Conservation (phyloP, 2,888 invertebrate genomes). For the Patella caerulea region DNA sequence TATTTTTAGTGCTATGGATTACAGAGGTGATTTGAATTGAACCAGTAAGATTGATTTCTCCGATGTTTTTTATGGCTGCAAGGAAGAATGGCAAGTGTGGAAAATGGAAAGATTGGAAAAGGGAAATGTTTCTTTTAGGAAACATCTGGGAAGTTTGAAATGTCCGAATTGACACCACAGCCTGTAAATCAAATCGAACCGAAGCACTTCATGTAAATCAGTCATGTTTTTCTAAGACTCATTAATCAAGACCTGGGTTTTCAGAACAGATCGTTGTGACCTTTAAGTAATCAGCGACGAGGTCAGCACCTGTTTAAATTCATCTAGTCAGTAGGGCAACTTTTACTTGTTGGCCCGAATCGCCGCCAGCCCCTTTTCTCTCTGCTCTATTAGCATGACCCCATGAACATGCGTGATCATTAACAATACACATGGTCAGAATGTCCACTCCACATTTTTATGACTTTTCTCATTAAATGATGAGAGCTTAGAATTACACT, state of each 20-base stretch:
- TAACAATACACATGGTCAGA: not conserved
- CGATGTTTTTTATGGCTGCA: too few relatives aligned
- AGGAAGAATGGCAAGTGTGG: too few relatives aligned
- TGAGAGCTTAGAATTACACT: constrained; percentile 9
- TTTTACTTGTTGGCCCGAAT: not conserved
- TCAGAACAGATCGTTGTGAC: not conserved
- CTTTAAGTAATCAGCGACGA: not conserved
- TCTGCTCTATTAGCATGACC: too few relatives aligned
- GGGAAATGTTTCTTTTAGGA: too few relatives aligned
- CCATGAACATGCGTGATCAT: not conserved
- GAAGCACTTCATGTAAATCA: constrained; percentile 6
- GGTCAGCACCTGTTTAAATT: constrained; percentile 3
- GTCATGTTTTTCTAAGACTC: not conserved
- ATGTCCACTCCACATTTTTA: constrained; percentile 4
- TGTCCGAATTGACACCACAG: constrained; percentile 6
- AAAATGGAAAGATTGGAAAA: too few relatives aligned
- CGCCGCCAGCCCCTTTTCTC: too few relatives aligned
- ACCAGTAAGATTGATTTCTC: too few relatives aligned
- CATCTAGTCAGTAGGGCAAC: not conserved
- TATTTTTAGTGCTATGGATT: too few relatives aligned
- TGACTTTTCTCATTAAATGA: constrained; percentile 13
- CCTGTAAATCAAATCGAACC: constrained; percentile 9
- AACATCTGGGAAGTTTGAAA: not conserved
- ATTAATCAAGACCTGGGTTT: constrained; percentile 1
- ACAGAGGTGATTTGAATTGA: too few relatives aligned